A percentile compares a stretch with the other conserved stretches of the same genome.
Conservation (phyloP, 2,113 vertebrate species). For the Platysternon megacephalum region DNA sequence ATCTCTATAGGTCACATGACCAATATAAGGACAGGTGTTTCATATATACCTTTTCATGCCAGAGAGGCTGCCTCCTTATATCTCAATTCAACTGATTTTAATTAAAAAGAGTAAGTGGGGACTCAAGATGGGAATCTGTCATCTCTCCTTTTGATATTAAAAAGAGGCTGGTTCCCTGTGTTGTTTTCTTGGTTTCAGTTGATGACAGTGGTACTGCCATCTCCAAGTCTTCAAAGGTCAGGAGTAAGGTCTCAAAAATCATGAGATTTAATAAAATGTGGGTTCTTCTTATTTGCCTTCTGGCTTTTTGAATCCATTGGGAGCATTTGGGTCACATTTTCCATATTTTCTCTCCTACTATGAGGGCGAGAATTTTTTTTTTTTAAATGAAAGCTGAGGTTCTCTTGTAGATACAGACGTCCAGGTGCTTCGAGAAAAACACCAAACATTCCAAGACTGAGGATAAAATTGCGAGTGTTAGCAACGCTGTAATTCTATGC, state of each 20-base stretch:
- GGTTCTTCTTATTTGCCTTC: not conserved
- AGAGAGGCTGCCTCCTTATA: not conserved
- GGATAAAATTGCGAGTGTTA: not conserved
- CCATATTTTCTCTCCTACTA: not conserved
- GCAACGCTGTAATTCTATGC: not conserved
- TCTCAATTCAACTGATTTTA: not conserved
- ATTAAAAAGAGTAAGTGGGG: not conserved
- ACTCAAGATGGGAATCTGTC: not conserved
- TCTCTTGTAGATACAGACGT: not conserved
- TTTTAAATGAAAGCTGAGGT: not conserved
- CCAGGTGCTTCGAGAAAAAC: not conserved
- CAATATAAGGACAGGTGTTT: not conserved
- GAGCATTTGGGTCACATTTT: not conserved
- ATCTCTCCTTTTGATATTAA: not conserved
- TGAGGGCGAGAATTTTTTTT: not conserved
- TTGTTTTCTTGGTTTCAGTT: not conserved
- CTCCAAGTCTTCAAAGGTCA: not conserved
- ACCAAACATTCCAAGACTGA: not conserved
- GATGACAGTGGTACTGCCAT: not conserved
- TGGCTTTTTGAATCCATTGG: not conserved
- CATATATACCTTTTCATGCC: not conserved
- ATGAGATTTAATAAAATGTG: not conserved
- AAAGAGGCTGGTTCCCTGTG: not conserved
- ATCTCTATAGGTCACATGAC: not conserved
- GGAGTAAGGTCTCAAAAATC: not conserved